Base-by-base conservation (phyloP, 1,140 invertebrate species). In the Caenorhabditis brenneri region DNA sequence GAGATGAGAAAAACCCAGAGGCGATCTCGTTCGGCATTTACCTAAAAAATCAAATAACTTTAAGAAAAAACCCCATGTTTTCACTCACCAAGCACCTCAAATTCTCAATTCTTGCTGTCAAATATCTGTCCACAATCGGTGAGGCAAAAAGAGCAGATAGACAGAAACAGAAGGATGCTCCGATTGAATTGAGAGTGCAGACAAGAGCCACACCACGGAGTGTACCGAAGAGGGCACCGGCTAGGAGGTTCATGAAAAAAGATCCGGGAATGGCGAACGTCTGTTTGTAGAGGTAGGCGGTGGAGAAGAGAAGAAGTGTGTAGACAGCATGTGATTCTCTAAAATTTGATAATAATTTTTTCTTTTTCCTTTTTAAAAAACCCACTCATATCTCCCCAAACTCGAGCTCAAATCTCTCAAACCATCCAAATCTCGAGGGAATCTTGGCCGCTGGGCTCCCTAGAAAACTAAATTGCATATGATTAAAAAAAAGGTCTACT, bases 211-310 rank as follows among this genome's bases (percentile, higher is more conserved):
- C 93, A 12, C 92, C 93, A 79, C 86, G 69, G 65, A 87, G 85
- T 10, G 92, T 84, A 39, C 93, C 92, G 91, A 93, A 93, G 36
- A 94, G 84, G 5, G 93, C 93, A 60, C 93, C 93, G 53, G 90
- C 92, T 27, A 93, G 86, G 3, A 94, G 84, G 90, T 94, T 94
- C 91, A 93, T 86, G 80, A 93, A 92, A 22, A 93, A 92, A 74
- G 93, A 93, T 33, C 93, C 93, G 36, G 93, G 93, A 86, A 93
- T 93, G n/a, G 92, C 92, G 90, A 93, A 93, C n/a, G 93, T 91
- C 88, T 94, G 93, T 88, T 94, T 94, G 88, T 93, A 93, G n/a
- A 93, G 79, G 87, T 93, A 94, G 2, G 93, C 93, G 79, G 91
- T 91, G 29, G 90, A 91, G 89, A 93, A 94, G 6, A 94, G 87